phyloP scores from a whole-genome alignment of 2,797 vertebrate genomes.

The Sarcoramphus papa region DNA sequence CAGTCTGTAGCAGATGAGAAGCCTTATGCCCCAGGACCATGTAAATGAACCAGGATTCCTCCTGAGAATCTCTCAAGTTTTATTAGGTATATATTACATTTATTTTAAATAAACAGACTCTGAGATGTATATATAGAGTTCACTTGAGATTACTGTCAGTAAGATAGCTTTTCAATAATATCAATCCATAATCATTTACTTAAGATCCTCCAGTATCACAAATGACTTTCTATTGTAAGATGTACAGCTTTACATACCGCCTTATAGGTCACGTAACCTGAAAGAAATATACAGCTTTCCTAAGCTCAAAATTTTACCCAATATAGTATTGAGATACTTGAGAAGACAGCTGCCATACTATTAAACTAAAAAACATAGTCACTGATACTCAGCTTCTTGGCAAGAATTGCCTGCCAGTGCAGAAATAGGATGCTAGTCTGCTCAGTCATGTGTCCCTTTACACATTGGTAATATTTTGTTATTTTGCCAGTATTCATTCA shows the following conservation, averaged over 20 bases:
- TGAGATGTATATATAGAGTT: neutral
- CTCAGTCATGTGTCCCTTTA: slow-evolving; percentile 31
- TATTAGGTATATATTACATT: neutral
- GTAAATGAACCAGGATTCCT: neutral
- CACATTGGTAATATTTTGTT: neutral
- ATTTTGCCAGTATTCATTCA: slow-evolving; percentile 48
- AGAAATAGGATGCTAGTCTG: slow-evolving; percentile 10
- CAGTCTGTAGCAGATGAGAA: neutral
- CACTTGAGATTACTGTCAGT: neutral
- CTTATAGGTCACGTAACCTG: neutral
- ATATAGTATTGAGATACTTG: neutral
- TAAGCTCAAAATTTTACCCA: neutral
- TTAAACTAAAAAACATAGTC: neutral
- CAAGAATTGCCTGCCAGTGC: neutral
- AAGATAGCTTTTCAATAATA: neutral
- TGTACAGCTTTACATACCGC: neutral
- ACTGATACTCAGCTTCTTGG: slow-evolving; percentile 21
- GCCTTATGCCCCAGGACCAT: neutral
- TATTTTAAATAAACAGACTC: neutral
- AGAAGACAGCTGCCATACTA: slow-evolving; percentile 2
- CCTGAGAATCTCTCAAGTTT: neutral
- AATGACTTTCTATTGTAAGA: neutral
- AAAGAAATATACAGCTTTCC: neutral
- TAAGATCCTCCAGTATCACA: neutral
- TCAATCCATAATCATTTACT: neutral